Evolutionary conservation across 2,113 vertebrate species (phyloP).

Genomic region (Chlamydotis undulata): DNA sequence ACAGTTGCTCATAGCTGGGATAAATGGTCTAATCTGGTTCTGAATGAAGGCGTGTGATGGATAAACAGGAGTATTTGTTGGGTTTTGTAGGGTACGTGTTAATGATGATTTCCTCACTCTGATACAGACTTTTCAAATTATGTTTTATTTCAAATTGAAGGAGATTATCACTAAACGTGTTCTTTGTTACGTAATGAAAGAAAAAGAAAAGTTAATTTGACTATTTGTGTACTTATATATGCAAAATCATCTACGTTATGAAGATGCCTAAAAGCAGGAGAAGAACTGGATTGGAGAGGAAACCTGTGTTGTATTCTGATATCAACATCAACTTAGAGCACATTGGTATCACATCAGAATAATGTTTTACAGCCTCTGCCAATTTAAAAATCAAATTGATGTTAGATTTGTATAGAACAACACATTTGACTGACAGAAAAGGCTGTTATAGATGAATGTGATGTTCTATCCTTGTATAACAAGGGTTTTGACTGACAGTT

Average conservation of each 20-base stretch:
- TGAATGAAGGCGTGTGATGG: not conserved
- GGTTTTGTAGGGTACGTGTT: not conserved
- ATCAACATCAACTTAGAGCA: constrained; percentile 43
- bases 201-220: not conserved
- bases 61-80: not conserved
- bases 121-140: not conserved
- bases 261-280: constrained; percentile 7
- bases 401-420: constrained; percentile 62
- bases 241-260: not conserved
- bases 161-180: not conserved
- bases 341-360: constrained; percentile 51
- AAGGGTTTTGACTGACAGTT: constrained; percentile 68
- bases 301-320: constrained; percentile 7
- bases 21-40: not conserved
- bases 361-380: constrained; percentile 62
- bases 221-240: not conserved
- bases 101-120: not conserved
- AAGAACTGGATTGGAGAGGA: not conserved
- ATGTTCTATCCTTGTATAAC: constrained; percentile 61
- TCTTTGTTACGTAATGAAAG: not conserved
- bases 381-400: constrained; percentile 72
- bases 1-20: not conserved
- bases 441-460: constrained; percentile 63
- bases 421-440: constrained; percentile 66
- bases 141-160: not conserved